Evolutionary conservation across 2,888 invertebrate genomes (phyloP), one percentile per base, ranked within the genome.

Genomic region (Elegia similella): DNA sequence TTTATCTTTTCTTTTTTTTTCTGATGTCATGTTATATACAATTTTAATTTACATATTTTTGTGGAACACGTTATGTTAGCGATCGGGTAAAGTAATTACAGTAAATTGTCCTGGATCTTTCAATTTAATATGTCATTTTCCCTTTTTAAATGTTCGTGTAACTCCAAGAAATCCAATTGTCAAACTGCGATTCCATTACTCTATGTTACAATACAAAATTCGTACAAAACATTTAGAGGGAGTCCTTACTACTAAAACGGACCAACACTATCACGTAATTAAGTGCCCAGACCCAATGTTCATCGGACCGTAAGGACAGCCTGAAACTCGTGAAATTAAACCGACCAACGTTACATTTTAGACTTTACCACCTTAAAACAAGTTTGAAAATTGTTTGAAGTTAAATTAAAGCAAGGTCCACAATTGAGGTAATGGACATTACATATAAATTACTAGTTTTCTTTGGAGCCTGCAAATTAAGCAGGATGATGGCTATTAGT

Each of bases 261-360:
- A 80, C 84, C 78, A 72, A 73, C 67, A 71, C 88, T 89, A 88
- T 89, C 86, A 88, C 86, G 82, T 89, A 88, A 88, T 90, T 90
- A 90, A 89, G 84, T 80, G 77, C 77, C 80, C 77, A 73, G 80
- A 74, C 79, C 84, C 80, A 76, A 74, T 85, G 84, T 78, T 80
- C 82, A 77, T 73, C 79, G 80, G 82, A 85, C 86, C 84, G 79
- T 80, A 71, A 82, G 84, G 82, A 83, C 81, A 82, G 70, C 80
- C 73, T 68, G 70, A 78, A 50, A 70, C 76, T 73, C 68, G 69
- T 75, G 75, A 78, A 83, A 83, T 84, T 82, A 84, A 81, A 80
- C 77, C 74, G 72, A 70, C 68, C 65, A 61, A 46, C 44, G 48
- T 12, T 13, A 30, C 7, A 82, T 62, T 66, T 61, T 67, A 58